Percentiles rank a stretch among this genome's conserved stretches.
Evolutionary conservation across 2,797 vertebrate species (phyloP).

Genomic region (Synaphobranchus kaupii): DNA sequence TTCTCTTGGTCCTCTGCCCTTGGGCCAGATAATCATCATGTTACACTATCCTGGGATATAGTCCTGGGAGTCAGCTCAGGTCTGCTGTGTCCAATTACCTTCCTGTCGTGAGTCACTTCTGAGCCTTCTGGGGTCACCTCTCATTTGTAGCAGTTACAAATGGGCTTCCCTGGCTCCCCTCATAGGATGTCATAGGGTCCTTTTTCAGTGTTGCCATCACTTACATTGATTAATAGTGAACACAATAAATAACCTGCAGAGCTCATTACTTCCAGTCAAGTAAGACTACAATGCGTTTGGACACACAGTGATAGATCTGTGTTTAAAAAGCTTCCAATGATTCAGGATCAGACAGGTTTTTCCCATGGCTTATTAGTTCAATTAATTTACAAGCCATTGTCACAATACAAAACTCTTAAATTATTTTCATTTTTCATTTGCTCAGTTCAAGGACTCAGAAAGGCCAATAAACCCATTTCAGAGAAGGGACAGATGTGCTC

Average conservation of each 20-base stretch:
- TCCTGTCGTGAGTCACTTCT: conserved; percentile 20
- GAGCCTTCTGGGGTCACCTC: not conserved
- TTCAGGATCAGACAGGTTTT: conserved; percentile 12
- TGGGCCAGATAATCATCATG: conserved; percentile 22
- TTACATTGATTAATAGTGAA: not conserved
- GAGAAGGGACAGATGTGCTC: conserved; percentile 31
- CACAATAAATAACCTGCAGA: conserved; percentile 26
- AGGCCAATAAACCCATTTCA: not conserved
- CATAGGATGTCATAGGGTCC: not conserved
- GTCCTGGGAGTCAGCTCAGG: conserved; percentile 33
- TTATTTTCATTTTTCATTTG: conserved; percentile 1
- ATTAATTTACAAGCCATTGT: conserved; percentile 29
- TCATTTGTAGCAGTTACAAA: not conserved
- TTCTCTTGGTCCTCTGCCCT: conserved; percentile 13
- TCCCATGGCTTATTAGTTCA: not conserved
- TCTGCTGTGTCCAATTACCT: conserved; percentile 17
- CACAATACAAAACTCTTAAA: conserved; percentile 34
- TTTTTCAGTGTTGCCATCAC: not conserved
- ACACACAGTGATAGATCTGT: not conserved
- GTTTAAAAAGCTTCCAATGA: conserved; percentile 17
- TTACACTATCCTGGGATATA: conserved; percentile 22
- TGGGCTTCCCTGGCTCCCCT: not conserved
- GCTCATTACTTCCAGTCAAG: conserved; percentile 31
- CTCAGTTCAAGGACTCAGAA: not conserved
- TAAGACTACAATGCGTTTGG: conserved; percentile 19